Percentiles rank a stretch among this genome's conserved stretches.
Conservation (phyloP, 2,888 invertebrate genomes). For the Acrobasis consociella region DNA sequence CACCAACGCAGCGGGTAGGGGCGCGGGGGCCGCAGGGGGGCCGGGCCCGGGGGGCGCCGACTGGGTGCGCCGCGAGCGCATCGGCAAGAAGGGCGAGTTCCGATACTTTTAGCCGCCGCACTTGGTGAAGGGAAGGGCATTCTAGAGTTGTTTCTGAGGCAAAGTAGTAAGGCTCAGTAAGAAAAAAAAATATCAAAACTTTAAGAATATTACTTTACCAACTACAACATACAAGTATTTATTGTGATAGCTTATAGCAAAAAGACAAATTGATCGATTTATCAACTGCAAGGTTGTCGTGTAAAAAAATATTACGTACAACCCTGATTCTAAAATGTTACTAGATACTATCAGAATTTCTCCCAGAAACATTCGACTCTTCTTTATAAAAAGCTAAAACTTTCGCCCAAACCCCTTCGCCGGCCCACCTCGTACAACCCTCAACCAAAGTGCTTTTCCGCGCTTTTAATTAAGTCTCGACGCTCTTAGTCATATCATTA, state of each 20-base stretch:
- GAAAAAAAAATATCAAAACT: too few species aligned
- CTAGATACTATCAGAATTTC: too few species aligned
- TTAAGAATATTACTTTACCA: too few species aligned
- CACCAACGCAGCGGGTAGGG: slow-evolving; percentile 60
- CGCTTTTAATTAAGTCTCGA: slow-evolving; percentile 30
- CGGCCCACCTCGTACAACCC: slow-evolving; percentile 25
- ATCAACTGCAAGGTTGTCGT: too few species aligned
- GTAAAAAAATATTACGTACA: too few species aligned
- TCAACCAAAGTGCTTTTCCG: slow-evolving; percentile 41
- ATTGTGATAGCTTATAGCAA: too few species aligned
- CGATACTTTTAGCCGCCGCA: slow-evolving; percentile 89
- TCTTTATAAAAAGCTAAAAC: too few species aligned
- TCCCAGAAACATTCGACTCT: too few species aligned
- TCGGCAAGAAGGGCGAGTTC: slow-evolving; percentile 97
- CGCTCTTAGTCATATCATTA: slow-evolving; percentile 30
- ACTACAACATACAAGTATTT: too few species aligned
- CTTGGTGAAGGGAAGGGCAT: slow-evolving; percentile 6
- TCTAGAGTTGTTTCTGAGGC: not conserved
- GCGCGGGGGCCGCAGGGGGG: slow-evolving; percentile 63
- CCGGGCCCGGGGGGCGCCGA: slow-evolving; percentile 85
- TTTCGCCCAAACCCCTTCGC: slow-evolving; percentile 4
- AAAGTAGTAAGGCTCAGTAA: too few species aligned
- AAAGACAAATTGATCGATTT: too few species aligned
- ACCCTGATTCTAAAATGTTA: too few species aligned
- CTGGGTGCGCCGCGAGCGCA: slow-evolving; percentile 93